Conservation (phyloP, 2,888 invertebrate genomes). For the Drosophila ustulata region DNA sequence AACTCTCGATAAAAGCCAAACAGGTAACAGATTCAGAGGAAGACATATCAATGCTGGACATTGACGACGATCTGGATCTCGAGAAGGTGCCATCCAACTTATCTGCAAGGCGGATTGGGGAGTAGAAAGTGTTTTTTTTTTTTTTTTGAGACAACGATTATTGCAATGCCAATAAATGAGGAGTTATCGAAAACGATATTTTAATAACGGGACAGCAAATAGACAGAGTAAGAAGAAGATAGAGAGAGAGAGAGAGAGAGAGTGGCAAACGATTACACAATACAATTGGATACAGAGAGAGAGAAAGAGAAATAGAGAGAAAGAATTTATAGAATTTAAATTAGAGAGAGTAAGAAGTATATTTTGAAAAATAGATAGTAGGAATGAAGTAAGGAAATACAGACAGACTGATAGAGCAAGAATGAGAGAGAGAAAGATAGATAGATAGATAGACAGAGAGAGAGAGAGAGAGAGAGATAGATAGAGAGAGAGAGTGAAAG, state of each 20-base stretch:
- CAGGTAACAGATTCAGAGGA: constrained; percentile 98
- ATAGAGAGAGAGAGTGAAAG: constrained; percentile 69
- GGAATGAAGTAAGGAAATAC: constrained; percentile 29
- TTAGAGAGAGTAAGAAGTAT: constrained; percentile 38
- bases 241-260: constrained; percentile 34
- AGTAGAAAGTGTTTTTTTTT: constrained; percentile 4
- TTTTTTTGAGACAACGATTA: constrained; percentile 1
- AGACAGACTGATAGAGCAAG: constrained; percentile 38
- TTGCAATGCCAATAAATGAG: constrained; percentile 5
- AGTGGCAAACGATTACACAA: constrained; percentile 59
- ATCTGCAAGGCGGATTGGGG: constrained; percentile 90
- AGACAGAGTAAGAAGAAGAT: constrained; percentile 28
- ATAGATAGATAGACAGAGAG: constrained; percentile 37
- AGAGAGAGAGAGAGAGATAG: constrained; percentile 55
- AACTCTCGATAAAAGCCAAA: constrained; percentile 97
- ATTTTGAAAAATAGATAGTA: constrained; percentile 37
- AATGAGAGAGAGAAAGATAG: constrained; percentile 37
- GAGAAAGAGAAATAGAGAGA: constrained; percentile 46
- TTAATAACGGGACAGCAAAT: constrained; percentile 53
- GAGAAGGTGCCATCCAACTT: constrained; percentile 98
- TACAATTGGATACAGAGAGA: constrained; percentile 46
- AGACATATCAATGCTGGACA: constrained; percentile 99
- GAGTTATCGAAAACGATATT: constrained; percentile 15
- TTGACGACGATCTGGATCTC: constrained; percentile 97
- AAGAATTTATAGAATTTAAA: constrained; percentile 25